A percentile compares a stretch with the other conserved stretches of the same genome.
Evolutionary conservation across 2,113 vertebrate genomes (phyloP).

Genomic region (Stigmatopora nigra): DNA sequence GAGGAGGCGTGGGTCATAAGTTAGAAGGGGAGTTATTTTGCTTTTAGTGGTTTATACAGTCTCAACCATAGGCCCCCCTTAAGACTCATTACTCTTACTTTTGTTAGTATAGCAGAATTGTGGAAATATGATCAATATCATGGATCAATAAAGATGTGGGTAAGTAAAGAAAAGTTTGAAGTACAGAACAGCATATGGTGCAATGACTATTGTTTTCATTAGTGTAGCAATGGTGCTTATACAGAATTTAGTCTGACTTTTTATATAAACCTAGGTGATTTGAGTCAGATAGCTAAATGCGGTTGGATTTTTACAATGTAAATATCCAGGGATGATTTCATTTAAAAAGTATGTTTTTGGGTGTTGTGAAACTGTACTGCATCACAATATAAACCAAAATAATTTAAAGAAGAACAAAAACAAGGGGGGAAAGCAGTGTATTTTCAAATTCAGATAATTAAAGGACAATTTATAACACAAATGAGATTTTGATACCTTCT

Average conservation of each 20-base stretch:
- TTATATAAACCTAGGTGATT: too few species aligned
- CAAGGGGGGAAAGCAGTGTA: neutral
- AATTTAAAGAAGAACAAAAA: neutral
- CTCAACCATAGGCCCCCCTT: constrained; percentile 2
- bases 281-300: too few species aligned
- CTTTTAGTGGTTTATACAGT: constrained; percentile 38
- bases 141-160: neutral
- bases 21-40: constrained; percentile 45
- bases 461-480: neutral
- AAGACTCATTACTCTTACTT: constrained; percentile 8
- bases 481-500: neutral
- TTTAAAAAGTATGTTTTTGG: too few species aligned
- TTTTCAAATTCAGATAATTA: neutral
- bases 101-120: neutral
- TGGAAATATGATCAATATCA: constrained; percentile 10
- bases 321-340: too few species aligned
- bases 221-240: neutral
- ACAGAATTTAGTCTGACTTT: neutral
- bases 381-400: too few species aligned
- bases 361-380: too few species aligned
- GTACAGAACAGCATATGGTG: neutral
- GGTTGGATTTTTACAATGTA: too few species aligned
- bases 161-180: neutral
- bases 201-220: neutral
- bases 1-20: constrained; percentile 48